These are phyloP conservation scores for Chrysotoxum bicinctum DNA, from an alignment of 2,888 invertebrate genomes.

Conservation along the genomic window DNA sequence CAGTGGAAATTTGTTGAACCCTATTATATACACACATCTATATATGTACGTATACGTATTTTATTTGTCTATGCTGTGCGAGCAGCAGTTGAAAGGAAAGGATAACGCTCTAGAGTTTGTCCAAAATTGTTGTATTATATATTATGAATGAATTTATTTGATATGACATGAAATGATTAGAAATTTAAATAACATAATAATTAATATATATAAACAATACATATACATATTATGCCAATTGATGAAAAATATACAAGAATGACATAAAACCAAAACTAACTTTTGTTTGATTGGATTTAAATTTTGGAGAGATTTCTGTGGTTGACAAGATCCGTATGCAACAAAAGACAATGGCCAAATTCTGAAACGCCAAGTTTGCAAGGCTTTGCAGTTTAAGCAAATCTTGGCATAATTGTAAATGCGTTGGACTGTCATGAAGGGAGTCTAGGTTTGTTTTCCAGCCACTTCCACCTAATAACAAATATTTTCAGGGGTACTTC, in stretches of 20 bases:
- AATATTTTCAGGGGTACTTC: no score
- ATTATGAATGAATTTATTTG: slow-evolving; percentile 64
- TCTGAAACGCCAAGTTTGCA: no score
- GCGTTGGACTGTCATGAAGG: no score
- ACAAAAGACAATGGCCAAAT: no score
- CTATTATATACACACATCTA: background rate
- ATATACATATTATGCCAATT: slow-evolving; percentile 70
- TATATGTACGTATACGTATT: background rate
- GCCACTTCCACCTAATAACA: no score
- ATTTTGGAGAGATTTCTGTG: background rate
- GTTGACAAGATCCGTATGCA: no score
- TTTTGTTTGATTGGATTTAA: background rate
- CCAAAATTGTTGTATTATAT: slow-evolving; percentile 48
- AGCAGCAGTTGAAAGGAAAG: background rate
- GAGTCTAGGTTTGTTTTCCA: no score
- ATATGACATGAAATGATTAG: slow-evolving; percentile 61
- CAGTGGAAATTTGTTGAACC: slow-evolving; percentile 46
- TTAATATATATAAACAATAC: slow-evolving; percentile 67
- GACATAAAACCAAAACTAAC: slow-evolving; percentile 65
- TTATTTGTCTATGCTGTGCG: slow-evolving; percentile 33
- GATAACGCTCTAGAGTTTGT: background rate
- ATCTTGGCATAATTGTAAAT: no score
- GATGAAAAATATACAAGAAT: slow-evolving; percentile 71
- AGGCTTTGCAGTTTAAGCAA: no score
- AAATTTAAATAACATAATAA: slow-evolving; percentile 55